Base-by-base conservation (phyloP, 1,140 invertebrate species). In the Ceratosolen solmsi region DNA sequence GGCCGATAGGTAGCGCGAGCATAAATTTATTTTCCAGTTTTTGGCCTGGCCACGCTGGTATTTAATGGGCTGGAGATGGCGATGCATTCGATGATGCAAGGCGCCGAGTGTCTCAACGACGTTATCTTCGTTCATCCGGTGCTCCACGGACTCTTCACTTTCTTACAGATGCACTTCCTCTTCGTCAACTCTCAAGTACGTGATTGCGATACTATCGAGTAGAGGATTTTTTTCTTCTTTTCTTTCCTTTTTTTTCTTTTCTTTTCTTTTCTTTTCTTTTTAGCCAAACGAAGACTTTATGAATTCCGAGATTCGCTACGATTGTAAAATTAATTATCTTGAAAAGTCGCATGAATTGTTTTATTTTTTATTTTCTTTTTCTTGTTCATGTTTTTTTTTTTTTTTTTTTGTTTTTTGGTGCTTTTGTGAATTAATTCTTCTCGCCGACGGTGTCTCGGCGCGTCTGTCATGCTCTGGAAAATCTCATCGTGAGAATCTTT, bases 101-200 rank as follows among this genome's bases (percentile, higher is more conserved):
- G 91, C 4, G 87, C 89, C 22, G 88, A 90, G 72, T 95, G 94
- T 82, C 90, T 93, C 51, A 93, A 92, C 82, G 92, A 94, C 82
- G 90, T 94, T 25, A 90, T 94, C 74, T 93, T 94, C 51, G 92
- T 94, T 2, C 93, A 94, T 87, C 94, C 94, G 1, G 91, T 94
- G n/a, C 87, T 95, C 17, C 94, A 94, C 70, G 93, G 94, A n/a
- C 90, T 94, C 65, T 95, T 95, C 88, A 94, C 94, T 1, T 95
- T 95, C 84, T 89, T 94, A 30, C 94, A 95, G 87, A 94, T 95
- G 92, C 94, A 95, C 86, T 95, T 95, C 86, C 91, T 95, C 22
- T 95, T 95, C 85, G 93, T 94, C 72, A 95, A 95, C 86, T 94
- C 94, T 1, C 94, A 95, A 92, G 94, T 94, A 88, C 90, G 86